These are phyloP conservation scores for Sylvicola cinctus DNA, from an alignment of 2,888 invertebrate genomes.

Conservation along the genomic window DNA sequence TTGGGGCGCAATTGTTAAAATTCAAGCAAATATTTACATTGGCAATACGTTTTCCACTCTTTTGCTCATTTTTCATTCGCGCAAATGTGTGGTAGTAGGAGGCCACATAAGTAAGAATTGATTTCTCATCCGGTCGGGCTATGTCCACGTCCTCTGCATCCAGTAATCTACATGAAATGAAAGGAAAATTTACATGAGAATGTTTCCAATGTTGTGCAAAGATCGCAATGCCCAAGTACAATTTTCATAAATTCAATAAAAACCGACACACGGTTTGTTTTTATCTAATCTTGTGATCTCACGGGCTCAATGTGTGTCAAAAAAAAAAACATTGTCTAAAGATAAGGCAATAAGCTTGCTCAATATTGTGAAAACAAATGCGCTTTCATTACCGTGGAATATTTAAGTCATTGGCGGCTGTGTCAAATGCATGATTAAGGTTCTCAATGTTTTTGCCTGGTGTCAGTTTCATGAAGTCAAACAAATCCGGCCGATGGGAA, in stretches of 20 bases:
- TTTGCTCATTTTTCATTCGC: constrained; percentile 96
- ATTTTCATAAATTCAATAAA: too few species aligned
- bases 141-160: constrained; percentile 97
- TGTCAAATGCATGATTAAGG: constrained; percentile 92
- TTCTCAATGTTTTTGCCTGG: constrained; percentile 79
- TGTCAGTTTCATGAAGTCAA: constrained; percentile 65
- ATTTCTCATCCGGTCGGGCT: constrained; percentile 88
- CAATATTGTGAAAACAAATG: too few species aligned
- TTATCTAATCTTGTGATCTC: too few species aligned
- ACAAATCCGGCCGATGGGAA: constrained; percentile 88
- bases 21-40: constrained; percentile 43
- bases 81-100: constrained; percentile 99
- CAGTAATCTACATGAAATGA: constrained; percentile 35
- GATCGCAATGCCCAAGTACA: too few species aligned
- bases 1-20: too few species aligned
- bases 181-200: not conserved
- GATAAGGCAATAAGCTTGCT: too few species aligned
- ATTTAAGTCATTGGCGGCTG: constrained; percentile 80
- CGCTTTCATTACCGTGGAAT: constrained; percentile 57
- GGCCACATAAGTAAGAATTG: constrained; percentile 96
- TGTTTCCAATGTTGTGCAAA: not conserved
- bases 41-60: constrained; percentile 90
- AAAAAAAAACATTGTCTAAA: too few species aligned
- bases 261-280: too few species aligned
- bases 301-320: too few species aligned